Evolutionary conservation across 1,140 invertebrate species (phyloP).

Genomic region (Pseudoatta argentina): DNA sequence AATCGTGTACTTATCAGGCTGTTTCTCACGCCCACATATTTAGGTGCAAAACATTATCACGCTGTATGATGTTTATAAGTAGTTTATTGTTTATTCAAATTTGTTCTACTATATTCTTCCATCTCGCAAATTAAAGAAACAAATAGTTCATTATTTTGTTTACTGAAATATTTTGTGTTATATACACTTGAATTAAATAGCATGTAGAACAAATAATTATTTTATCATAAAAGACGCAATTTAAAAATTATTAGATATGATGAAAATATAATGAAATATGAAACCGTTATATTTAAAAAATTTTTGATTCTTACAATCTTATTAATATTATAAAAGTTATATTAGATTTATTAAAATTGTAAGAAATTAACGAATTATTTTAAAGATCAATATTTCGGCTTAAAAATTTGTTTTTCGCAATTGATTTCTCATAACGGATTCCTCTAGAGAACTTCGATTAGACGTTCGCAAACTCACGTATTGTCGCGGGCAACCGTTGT

Average conservation of each 20-base stretch:
- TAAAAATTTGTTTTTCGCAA: not conserved
- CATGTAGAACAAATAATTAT: not conserved
- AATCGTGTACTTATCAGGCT: slow-evolving; percentile 48
- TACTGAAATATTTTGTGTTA: not conserved
- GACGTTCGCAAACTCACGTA: slow-evolving; percentile 56
- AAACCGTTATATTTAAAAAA: not conserved
- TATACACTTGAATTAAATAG: not conserved
- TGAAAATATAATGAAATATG: not conserved
- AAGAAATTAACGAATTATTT: not conserved
- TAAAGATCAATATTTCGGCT: not conserved
- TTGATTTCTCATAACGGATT: slow-evolving; percentile 21
- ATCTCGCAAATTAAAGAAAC: not conserved
- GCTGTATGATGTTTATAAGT: not conserved
- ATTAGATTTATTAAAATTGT: not conserved
- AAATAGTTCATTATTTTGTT: not conserved
- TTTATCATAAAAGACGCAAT: not conserved
- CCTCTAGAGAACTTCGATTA: slow-evolving; percentile 6
- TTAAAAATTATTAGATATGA: not conserved
- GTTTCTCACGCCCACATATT: slow-evolving; percentile 50
- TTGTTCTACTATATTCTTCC: not conserved
- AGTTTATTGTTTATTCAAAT: slow-evolving; percentile 15
- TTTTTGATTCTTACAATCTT: not conserved
- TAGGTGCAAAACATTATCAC: slow-evolving; percentile 16
- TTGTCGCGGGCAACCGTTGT: slow-evolving; percentile 62
- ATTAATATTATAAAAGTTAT: slow-evolving; percentile 27